Evolutionary conservation across 2,888 invertebrate species (phyloP).

Genomic region (Arctia plantaginis): DNA sequence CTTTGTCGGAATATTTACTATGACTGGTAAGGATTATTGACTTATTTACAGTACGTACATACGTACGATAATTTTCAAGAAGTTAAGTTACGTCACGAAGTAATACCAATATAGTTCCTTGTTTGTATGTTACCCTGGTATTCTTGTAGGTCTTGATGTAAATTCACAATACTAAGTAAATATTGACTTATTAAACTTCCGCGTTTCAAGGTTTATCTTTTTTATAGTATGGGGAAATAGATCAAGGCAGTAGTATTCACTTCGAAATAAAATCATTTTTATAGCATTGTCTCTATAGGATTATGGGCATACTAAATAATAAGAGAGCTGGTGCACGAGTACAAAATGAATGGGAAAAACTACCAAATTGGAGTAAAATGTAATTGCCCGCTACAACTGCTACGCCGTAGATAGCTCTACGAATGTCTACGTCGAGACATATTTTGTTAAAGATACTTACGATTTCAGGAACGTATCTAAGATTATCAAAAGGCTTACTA

Average conservation of each 20-base stretch:
- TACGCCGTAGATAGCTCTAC: slow-evolving; percentile 13
- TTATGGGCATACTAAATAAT: background rate
- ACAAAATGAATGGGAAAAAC: slow-evolving; percentile 93
- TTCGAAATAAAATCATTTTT: background rate
- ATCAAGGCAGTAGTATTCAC: background rate
- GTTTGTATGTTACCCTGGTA: background rate
- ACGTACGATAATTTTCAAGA: background rate
- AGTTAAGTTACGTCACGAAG: background rate
- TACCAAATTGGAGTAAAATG: background rate
- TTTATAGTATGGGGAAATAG: too few relatives aligned
- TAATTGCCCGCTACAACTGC: background rate
- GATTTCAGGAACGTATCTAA: background rate
- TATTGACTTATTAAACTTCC: too few relatives aligned
- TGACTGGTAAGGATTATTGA: slow-evolving; percentile 92
- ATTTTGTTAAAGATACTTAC: too few relatives aligned
- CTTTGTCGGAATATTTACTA: slow-evolving; percentile 99
- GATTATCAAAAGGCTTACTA: background rate
- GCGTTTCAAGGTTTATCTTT: too few relatives aligned
- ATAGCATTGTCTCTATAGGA: background rate
- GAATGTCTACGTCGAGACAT: background rate
- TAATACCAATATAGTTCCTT: background rate
- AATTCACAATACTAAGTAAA: background rate
- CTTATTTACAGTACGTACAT: too few relatives aligned
- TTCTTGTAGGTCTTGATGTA: background rate
- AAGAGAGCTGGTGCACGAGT: background rate